These are phyloP conservation scores for Colostygia pectinataria DNA, from an alignment of 2,888 invertebrate species.

Conservation along the genomic window DNA sequence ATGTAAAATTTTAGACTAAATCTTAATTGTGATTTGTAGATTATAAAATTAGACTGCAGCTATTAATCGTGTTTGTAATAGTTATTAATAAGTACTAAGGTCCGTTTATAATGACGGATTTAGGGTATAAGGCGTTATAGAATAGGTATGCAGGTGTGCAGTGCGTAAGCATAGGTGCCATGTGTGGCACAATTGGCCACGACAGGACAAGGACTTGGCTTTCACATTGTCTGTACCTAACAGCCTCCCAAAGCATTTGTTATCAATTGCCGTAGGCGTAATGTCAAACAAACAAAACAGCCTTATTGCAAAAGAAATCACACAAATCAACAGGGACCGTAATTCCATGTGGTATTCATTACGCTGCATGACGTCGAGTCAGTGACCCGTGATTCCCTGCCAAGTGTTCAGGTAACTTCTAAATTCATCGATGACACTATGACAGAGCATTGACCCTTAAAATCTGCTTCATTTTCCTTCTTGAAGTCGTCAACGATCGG, in stretches of 20 bases:
- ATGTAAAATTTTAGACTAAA: too few relatives aligned
- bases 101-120: too few relatives aligned
- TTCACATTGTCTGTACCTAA: conserved; percentile 23
- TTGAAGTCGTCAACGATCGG: conserved; percentile 6
- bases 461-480: conserved; percentile 20
- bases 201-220: conserved; percentile 34
- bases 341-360: conserved; percentile 19
- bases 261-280: conserved; percentile 6
- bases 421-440: conserved; percentile 27
- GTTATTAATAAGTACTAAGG: too few relatives aligned
- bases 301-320: conserved; percentile 1
- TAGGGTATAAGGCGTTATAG: too few relatives aligned
- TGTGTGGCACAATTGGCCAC: conserved; percentile 22
- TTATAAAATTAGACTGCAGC: too few relatives aligned
- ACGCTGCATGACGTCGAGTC: conserved; percentile 4
- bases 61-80: too few relatives aligned
- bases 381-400: conserved; percentile 5
- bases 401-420: conserved; percentile 21
- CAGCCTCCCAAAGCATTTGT: conserved; percentile 14
- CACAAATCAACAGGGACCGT: conserved; percentile 6
- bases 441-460: conserved; percentile 24
- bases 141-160: conserved; percentile 21
- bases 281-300: conserved; percentile 1
- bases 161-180: conserved; percentile 14
- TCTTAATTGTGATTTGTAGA: too few relatives aligned